Evolutionary conservation across 1,140 invertebrate genomes (phyloP).

Genomic region (Apis cerana): DNA sequence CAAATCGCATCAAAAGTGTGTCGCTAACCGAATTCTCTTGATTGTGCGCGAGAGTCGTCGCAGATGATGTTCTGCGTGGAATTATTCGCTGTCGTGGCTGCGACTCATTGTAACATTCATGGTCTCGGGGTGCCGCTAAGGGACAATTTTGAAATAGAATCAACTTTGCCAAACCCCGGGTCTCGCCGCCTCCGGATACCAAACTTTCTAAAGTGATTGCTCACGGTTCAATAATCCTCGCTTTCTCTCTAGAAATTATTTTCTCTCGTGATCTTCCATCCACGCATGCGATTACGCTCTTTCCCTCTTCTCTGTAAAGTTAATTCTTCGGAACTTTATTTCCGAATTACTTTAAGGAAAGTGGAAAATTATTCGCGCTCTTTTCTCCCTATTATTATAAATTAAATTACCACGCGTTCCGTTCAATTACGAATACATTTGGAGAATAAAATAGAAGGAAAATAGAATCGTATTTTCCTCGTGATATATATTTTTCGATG

Average conservation of each 20-base stretch:
- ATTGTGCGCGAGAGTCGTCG: slow-evolving; percentile 28
- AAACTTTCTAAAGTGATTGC: slow-evolving; percentile 13
- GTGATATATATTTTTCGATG: neutral
- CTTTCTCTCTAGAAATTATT: neutral
- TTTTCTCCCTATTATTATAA: no score
- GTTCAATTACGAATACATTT: no score
- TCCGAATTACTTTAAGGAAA: no score
- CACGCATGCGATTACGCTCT: neutral
- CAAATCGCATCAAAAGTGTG: slow-evolving; percentile 34
- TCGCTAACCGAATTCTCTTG: slow-evolving; percentile 39
- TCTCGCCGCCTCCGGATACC: neutral
- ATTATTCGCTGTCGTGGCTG: slow-evolving; percentile 39
- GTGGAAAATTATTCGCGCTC: no score
- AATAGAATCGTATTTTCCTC: neutral
- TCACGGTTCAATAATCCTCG: neutral
- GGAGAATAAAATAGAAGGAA: no score
- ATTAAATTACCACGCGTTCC: no score
- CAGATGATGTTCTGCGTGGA: slow-evolving; percentile 17
- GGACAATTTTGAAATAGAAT: slow-evolving; percentile 31
- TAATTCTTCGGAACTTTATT: no score
- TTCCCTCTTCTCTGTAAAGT: no score
- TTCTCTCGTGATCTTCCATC: neutral
- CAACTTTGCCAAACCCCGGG: neutral
- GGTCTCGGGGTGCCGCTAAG: neutral
- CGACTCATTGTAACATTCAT: slow-evolving; percentile 28